A percentile compares a stretch with the other conserved stretches of the same genome.
These are phyloP conservation scores for Abramis brama DNA, from an alignment of 2,113 vertebrate genomes.

Conservation along the genomic window DNA sequence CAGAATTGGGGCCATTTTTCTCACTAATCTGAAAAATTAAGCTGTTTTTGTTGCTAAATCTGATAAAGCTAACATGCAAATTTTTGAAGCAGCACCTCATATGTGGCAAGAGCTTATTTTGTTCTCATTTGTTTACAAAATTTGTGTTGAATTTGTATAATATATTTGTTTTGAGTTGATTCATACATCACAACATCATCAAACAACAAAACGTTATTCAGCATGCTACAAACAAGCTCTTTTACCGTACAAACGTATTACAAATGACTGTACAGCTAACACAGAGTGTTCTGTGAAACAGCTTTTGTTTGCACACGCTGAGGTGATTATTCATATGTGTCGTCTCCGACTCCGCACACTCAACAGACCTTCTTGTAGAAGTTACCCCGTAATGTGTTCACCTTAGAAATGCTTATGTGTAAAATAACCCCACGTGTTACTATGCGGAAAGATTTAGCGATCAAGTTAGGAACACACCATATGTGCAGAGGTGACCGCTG, in stretches of 20 bases:
- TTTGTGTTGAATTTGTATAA: not conserved
- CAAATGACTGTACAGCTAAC: not conserved
- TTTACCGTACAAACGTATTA: not conserved
- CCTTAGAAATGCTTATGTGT: not conserved
- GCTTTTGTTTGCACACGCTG: not conserved
- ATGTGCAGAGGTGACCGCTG: conserved; percentile 60
- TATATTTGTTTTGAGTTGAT: not conserved
- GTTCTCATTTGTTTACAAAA: not conserved
- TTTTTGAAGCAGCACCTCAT: not conserved
- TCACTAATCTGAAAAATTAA: not conserved
- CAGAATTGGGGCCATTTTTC: not conserved
- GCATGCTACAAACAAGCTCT: not conserved
- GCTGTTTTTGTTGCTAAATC: not conserved
- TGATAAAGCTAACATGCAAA: not conserved
- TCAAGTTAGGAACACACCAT: conserved; percentile 32
- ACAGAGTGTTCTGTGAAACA: not conserved
- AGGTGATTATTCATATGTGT: conserved; percentile 24
- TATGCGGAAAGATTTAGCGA: not conserved
- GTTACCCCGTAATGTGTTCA: not conserved
- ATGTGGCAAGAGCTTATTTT: not conserved
- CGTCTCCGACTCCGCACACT: not conserved
- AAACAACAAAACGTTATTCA: not conserved
- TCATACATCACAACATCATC: not conserved
- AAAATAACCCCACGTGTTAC: not conserved
- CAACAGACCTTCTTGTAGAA: not conserved